Percentiles rank a stretch among this genome's conserved stretches.
Evolutionary conservation across 2,797 vertebrate genomes (phyloP).

Genomic region (Triplophysa bombifrons): DNA sequence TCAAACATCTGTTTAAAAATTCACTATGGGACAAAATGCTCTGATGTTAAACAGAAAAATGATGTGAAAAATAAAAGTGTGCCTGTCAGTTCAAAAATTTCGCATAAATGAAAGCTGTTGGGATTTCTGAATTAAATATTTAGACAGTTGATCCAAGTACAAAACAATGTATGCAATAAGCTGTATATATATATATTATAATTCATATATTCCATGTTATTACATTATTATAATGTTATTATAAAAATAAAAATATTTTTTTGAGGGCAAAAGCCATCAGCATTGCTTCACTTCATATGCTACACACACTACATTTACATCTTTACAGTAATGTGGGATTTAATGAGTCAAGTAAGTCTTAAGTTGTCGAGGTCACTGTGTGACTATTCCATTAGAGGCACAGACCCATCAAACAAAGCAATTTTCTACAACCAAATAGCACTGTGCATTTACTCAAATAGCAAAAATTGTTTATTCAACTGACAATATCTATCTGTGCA

Average conservation of each 20-base stretch:
- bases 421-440: neutral
- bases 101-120: conserved; percentile 24
- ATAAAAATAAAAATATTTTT: neutral
- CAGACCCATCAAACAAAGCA: neutral
- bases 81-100: conserved; percentile 24
- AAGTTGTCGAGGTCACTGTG: neutral
- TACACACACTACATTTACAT: neutral
- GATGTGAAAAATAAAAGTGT: conserved; percentile 32
- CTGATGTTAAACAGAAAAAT: conserved; percentile 26
- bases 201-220: neutral
- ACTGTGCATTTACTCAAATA: neutral
- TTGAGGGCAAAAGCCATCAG: neutral
- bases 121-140: neutral
- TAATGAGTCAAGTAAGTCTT: neutral
- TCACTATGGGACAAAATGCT: conserved; percentile 23
- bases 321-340: neutral
- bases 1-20: conserved; percentile 29
- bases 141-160: neutral
- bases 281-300: neutral
- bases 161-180: neutral
- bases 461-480: neutral
- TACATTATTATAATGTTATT: too few species aligned
- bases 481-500: neutral
- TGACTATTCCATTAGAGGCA: neutral
- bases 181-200: neutral